Evolutionary conservation across 2,888 invertebrate species (phyloP), one percentile per base, ranked within the genome.

Genomic region (Lutraria lutraria): DNA sequence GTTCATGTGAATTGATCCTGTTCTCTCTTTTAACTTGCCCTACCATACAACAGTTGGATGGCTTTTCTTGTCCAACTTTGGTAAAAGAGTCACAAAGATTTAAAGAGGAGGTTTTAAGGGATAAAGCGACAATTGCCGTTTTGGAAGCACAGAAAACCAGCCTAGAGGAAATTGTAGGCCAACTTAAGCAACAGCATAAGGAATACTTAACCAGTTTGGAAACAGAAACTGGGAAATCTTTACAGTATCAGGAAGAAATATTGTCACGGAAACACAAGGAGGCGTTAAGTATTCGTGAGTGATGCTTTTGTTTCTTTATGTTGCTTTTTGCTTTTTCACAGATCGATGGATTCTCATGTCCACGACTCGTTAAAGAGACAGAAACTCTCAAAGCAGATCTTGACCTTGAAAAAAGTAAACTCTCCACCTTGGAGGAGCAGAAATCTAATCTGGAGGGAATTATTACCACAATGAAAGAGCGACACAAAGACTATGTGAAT

Each of bases 311-410:
- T 86, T 86, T 29, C 43, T 43, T 79, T 79, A 72, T 56, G 63
- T 53, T 79, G 68, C 31, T 80, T 34, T 56, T 82, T 60, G 79
- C 43, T 85, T 79, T 56, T 85, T 93, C 93, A 13, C 91, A 95
- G 95, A 97, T 98, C 94, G 97, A 97, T 95, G 98, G 97, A 82
- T 97, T 97, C 91, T 97, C 97, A 91, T 97, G 97, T 53, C 97
- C 98, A 13, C 95, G 96, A 80, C 91, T 96, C 63, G 89, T 92
- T 54, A 92, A 88, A 25, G 94, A 96, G 87, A 91, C 96, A 53
- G 90, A 94, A 60, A 87, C 34, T 29, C 88, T 93, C 19, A 94
- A 95, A 88, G 92, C 93, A 80, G 93, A 95, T 87, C 91, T 96
- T 21, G 87, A 81, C 63, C 92, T 95, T 72, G 92, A 93, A 34